phyloP scores from a whole-genome alignment of 2,888 invertebrate genomes.

The Nyleta sp. region DNA sequence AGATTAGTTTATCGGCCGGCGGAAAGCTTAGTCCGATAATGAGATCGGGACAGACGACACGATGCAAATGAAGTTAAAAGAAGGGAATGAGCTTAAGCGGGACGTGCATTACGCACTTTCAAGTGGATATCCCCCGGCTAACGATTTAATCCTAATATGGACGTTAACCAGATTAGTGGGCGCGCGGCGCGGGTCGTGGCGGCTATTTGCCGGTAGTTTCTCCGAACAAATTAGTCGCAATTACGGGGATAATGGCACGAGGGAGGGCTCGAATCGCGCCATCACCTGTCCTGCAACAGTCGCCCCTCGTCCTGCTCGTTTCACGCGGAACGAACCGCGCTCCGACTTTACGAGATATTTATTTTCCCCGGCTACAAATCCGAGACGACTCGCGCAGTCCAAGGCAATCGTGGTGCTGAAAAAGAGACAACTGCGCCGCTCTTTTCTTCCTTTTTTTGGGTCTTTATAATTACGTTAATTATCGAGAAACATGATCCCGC shows the following conservation, averaged over 20 bases:
- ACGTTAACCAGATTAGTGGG: slow-evolving; percentile 77
- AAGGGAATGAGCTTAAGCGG: slow-evolving; percentile 36
- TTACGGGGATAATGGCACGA: slow-evolving; percentile 74
- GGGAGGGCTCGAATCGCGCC: slow-evolving; percentile 68
- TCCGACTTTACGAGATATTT: slow-evolving; percentile 26
- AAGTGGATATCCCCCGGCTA: slow-evolving; percentile 60
- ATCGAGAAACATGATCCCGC: slow-evolving; percentile 12
- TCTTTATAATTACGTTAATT: slow-evolving; percentile 22
- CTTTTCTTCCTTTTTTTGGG: neutral
- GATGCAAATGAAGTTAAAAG: slow-evolving; percentile 49
- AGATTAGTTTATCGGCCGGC: slow-evolving; percentile 22
- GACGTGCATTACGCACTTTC: slow-evolving; percentile 27
- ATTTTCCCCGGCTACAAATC: slow-evolving; percentile 26
- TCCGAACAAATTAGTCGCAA: slow-evolving; percentile 77
- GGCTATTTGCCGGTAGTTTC: slow-evolving; percentile 57
- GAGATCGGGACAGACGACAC: slow-evolving; percentile 34
- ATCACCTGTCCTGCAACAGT: slow-evolving; percentile 63
- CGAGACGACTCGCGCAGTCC: slow-evolving; percentile 24
- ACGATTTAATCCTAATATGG: slow-evolving; percentile 77
- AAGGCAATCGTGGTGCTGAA: neutral
- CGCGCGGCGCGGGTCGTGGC: slow-evolving; percentile 23
- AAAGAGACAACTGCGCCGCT: neutral
- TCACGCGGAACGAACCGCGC: slow-evolving; percentile 14
- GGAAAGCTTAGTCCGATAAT: slow-evolving; percentile 31
- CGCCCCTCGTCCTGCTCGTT: slow-evolving; percentile 25